A percentile compares a stretch with the other conserved stretches of the same genome.
phyloP scores from a whole-genome alignment of 2,797 vertebrate genomes.

The Atherinosoma microstoma region DNA sequence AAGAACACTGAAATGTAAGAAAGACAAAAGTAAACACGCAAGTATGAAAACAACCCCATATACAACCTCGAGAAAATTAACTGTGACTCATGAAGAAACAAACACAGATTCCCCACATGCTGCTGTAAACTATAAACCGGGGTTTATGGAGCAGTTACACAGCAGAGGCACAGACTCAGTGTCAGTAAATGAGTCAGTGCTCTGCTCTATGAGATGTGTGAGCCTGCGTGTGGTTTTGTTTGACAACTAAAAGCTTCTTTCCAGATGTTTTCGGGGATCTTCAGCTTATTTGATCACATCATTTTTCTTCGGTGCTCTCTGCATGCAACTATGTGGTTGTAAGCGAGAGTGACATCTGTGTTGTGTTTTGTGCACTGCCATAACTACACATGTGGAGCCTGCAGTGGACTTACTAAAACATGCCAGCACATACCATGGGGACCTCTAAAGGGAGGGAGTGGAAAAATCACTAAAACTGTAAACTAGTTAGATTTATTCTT shows the following conservation, averaged over 20 bases:
- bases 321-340: conserved; percentile 20
- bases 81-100: conserved; percentile 13
- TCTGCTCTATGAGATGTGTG: conserved; percentile 16
- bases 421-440: neutral
- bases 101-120: neutral
- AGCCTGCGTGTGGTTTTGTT: conserved; percentile 7
- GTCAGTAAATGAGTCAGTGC: conserved; percentile 33
- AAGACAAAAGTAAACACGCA: conserved; percentile 5
- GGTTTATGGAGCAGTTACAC: conserved; percentile 20
- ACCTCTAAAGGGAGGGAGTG: conserved; percentile 3
- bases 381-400: conserved; percentile 5
- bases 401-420: conserved; percentile 7
- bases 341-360: conserved; percentile 34
- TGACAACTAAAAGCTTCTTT: conserved; percentile 28
- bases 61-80: conserved; percentile 7
- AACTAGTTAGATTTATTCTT: conserved; percentile 1
- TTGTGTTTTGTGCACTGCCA: conserved; percentile 18
- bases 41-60: neutral
- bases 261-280: conserved; percentile 50
- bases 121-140: neutral
- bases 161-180: conserved; percentile 13
- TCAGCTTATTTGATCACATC: conserved; percentile 10
- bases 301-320: conserved; percentile 1
- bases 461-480: conserved; percentile 1
- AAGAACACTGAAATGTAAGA: neutral